phyloP scores from a whole-genome alignment of 2,888 invertebrate species.

The Poecilus cupreus region DNA sequence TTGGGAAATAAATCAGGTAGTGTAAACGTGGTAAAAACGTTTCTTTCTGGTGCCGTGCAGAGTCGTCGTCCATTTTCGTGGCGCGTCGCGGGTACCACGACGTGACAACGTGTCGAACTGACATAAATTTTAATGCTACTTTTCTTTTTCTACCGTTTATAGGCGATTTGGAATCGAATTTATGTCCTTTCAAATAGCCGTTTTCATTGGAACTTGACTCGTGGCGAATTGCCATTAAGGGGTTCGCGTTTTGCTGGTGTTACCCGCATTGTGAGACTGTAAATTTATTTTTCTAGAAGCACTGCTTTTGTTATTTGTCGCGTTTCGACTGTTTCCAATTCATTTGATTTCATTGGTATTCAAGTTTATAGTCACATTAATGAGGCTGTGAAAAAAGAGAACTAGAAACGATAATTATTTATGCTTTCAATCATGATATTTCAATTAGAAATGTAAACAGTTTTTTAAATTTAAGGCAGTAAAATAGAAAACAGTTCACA shows the following conservation, averaged over 20 bases:
- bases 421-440: too few relatives aligned
- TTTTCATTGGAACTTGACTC: constrained; percentile 47
- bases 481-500: too few relatives aligned
- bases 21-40: constrained; percentile 24
- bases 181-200: constrained; percentile 45
- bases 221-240: constrained; percentile 33
- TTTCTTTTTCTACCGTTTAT: constrained; percentile 56
- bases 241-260: constrained; percentile 17
- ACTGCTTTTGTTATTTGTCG: background rate
- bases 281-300: background rate
- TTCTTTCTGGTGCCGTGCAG: constrained; percentile 6
- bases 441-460: too few relatives aligned
- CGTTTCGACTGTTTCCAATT: constrained; percentile 10
- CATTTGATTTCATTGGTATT: background rate
- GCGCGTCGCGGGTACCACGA: constrained; percentile 43
- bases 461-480: too few relatives aligned
- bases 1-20: background rate
- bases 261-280: constrained; percentile 24
- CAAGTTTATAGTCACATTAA: background rate
- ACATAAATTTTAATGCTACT: constrained; percentile 57
- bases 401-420: background rate
- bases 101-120: constrained; percentile 59
- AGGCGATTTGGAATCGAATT: constrained; percentile 52
- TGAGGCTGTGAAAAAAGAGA: background rate
- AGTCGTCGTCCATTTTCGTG: constrained; percentile 35